A percentile compares a stretch with the other conserved stretches of the same genome.
phyloP scores from a whole-genome alignment of 1,140 invertebrate genomes.

The Procambarus virginalis region DNA sequence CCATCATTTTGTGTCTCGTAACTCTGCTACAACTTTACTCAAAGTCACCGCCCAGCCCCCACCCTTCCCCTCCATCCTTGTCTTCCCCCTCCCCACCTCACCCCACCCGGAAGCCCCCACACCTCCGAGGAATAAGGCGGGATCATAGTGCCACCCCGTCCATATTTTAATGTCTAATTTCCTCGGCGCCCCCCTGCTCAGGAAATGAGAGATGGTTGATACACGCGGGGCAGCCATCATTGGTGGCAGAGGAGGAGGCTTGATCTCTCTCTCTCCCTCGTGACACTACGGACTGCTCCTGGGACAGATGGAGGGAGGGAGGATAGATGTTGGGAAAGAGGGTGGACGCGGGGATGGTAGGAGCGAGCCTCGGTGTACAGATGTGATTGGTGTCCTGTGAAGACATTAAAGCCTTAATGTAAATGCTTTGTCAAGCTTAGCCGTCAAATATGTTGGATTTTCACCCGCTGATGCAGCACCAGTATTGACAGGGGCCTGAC shows the following conservation, averaged over 20 bases:
- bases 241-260: not conserved
- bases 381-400: no score
- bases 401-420: no score
- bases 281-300: not conserved
- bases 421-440: no score
- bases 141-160: not conserved
- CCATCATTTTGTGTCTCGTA: not conserved
- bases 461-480: no score
- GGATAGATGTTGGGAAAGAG: not conserved
- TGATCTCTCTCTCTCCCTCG: not conserved
- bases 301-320: conserved; percentile 6
- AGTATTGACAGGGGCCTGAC: no score
- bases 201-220: conserved; percentile 26
- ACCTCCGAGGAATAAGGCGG: not conserved
- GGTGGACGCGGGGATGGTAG: not conserved
- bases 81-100: not conserved
- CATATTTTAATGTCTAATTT: conserved; percentile 36
- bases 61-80: not conserved
- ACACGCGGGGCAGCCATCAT: not conserved
- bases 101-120: not conserved
- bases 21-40: not conserved
- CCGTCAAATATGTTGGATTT: no score
- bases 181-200: not conserved
- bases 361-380: not conserved
- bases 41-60: no score